Base-by-base conservation (phyloP, 2,888 invertebrate genomes). In the Stegophylla sp. region DNA sequence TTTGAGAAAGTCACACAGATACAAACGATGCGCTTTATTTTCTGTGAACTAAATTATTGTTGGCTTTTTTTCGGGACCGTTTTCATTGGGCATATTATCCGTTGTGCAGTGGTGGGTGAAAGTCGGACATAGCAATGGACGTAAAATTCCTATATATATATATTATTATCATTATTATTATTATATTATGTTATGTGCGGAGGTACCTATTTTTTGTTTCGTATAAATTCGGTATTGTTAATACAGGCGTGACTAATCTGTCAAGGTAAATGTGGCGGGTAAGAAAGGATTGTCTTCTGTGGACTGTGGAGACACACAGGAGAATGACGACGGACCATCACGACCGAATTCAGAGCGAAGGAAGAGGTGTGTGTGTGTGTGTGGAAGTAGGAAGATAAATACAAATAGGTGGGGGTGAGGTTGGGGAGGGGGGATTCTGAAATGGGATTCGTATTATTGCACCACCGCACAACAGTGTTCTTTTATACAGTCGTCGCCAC, bases 181-280 rank as follows among this genome's bases (percentile, higher is more conserved):
- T 56, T 23, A 23, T 56, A 12, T 56, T 23, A 5, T 43, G 63
- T 48, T 75, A 66, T 67, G 56, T 59, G 43, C 45, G 26, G 43
- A 67, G 53, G 43, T 67, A n/a, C n/a, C n/a, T n/a, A 28, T 66
- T 56, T 74, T 77, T 77, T 67, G 59, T 77, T 79, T 79, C 34
- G 48, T 69, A 69, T 69, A 71, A 69, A 79, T 69, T 79, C 34
- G 69, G 69, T 79, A 79, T 79, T 79, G 79, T 79, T 61, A 69
- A 71, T 69, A 61, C 61, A 34, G 13, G 77, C 77, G 79, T 79
- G 69, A 79, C 79, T 69, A 59, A 79, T 79, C 79, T 23, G 69
- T 79, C 79, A 69, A 79, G 61, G 79, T 69, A 69, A 51, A 61
- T 45, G 76, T 20, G 61, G 56, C 45, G 15, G 20, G 48, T 20